Evolutionary conservation across 2,797 vertebrate species (phyloP).

Genomic region (Ambastaia sidthimunki): DNA sequence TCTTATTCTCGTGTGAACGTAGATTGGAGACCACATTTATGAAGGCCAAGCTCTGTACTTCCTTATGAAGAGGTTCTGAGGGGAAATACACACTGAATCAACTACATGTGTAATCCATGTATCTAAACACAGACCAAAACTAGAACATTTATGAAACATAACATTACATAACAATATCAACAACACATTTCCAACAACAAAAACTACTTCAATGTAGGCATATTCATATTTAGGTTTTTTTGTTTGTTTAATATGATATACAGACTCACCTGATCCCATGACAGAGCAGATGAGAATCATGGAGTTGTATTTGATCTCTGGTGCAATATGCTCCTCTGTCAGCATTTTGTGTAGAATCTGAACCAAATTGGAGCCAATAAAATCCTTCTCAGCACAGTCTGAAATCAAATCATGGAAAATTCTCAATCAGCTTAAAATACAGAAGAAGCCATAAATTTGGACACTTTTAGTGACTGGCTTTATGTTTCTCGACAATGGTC

Average conservation of each 20-base stretch:
- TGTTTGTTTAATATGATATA: no score
- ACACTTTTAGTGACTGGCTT: not conserved
- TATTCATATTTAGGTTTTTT: no score
- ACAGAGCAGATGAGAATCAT: slow-evolving; percentile 97
- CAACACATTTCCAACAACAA: no score
- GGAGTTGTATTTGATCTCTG: slow-evolving; percentile 98
- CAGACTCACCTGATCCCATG: slow-evolving; percentile 88
- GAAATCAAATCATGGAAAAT: slow-evolving; percentile 42
- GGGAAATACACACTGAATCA: slow-evolving; percentile 25
- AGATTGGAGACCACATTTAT: slow-evolving; percentile 93
- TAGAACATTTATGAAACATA: no score
- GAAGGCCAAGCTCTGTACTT: slow-evolving; percentile 91
- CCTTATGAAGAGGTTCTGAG: slow-evolving; percentile 91
- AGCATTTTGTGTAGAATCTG: slow-evolving; percentile 95
- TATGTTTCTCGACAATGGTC: not conserved
- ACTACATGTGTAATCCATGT: no score
- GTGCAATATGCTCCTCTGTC: slow-evolving; percentile 92
- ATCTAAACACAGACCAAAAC: not conserved
- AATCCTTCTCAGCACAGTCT: slow-evolving; percentile 94
- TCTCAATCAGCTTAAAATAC: not conserved
- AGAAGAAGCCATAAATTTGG: not conserved
- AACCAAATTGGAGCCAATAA: slow-evolving; percentile 88
- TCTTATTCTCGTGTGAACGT: slow-evolving; percentile 96
- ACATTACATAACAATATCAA: no score
- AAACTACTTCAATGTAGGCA: no score